Conservation (phyloP, 1,140 invertebrate species). For the Neodiprion fabricii region DNA sequence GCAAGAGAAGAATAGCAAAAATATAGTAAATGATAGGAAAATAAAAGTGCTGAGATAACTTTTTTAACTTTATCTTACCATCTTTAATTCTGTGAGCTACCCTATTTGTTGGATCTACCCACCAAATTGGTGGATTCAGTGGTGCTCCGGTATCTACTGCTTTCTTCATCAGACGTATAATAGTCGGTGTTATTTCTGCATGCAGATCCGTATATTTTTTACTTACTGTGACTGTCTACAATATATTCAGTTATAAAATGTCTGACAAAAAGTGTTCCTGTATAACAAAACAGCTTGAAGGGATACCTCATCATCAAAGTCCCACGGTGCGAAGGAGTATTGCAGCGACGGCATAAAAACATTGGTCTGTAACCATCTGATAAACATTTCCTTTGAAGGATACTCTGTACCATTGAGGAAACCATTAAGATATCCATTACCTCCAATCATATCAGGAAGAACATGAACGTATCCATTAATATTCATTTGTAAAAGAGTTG, state of each 20-base stretch:
- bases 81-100: conserved; percentile 71
- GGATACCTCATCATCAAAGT: conserved; percentile 73
- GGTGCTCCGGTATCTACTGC: conserved; percentile 72
- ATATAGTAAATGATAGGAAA: conserved; percentile 17
- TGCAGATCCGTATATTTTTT: conserved; percentile 74
- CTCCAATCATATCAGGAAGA: conserved; percentile 92
- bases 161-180: conserved; percentile 67
- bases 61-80: conserved; percentile 56
- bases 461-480: conserved; percentile 86
- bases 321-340: conserved; percentile 89
- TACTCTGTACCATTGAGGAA: conserved; percentile 50
- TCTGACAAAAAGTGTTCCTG: conserved; percentile 16
- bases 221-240: conserved; percentile 70
- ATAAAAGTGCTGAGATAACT: conserved; percentile 15
- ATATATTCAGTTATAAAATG: conserved; percentile 22
- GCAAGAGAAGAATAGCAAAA: neutral
- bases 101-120: conserved; percentile 77
- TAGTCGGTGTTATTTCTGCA: conserved; percentile 68
- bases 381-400: conserved; percentile 81
- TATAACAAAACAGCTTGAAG: neutral
- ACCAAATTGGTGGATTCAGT: conserved; percentile 91
- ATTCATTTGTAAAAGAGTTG: conserved; percentile 81
- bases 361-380: conserved; percentile 89
- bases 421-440: conserved; percentile 76
- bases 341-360: conserved; percentile 88